Evolutionary conservation across 1,140 invertebrate genomes (phyloP).

Genomic region (Tetramorium parvispinum): DNA sequence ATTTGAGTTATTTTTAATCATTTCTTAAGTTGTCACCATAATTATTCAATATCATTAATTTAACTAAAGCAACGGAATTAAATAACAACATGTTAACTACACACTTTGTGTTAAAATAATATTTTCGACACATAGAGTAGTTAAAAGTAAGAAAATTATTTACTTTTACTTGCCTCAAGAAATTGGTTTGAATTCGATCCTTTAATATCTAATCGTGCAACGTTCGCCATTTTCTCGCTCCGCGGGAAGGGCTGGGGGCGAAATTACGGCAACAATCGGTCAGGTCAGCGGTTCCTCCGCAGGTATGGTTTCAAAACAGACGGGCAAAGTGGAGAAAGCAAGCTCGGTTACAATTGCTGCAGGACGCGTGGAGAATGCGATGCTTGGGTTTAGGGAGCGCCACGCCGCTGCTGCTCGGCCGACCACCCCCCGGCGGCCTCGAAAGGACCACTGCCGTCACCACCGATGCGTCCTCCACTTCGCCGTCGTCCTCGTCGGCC

Average conservation of each 20-base stretch:
- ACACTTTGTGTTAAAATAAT: too few relatives aligned
- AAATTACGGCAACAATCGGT: conserved; percentile 19
- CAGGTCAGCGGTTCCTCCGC: conserved; percentile 24
- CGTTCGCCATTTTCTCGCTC: conserved; percentile 26
- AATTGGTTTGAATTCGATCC: too few relatives aligned
- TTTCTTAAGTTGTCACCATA: too few relatives aligned
- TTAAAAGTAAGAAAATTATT: too few relatives aligned
- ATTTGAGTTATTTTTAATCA: too few relatives aligned
- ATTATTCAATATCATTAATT: too few relatives aligned
- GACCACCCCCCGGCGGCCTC: conserved; percentile 78
- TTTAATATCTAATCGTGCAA: neutral
- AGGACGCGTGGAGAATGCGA: conserved; percentile 96
- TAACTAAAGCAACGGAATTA: too few relatives aligned
- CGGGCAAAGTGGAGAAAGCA: conserved; percentile 95
- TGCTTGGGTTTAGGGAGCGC: conserved; percentile 90
- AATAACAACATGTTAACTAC: too few relatives aligned
- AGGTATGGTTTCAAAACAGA: conserved; percentile 97
- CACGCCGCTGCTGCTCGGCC: conserved; percentile 84
- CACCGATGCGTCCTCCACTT: conserved; percentile 68
- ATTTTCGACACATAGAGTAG: too few relatives aligned
- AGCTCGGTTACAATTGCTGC: conserved; percentile 92
- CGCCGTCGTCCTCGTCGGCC: conserved; percentile 68
- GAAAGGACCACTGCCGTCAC: conserved; percentile 47
- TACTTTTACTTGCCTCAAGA: too few relatives aligned
- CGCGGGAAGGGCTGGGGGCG: neutral